Evolutionary conservation across 2,797 vertebrate genomes (phyloP), one percentile per base, ranked within the genome.

Genomic region (Percopsis omiscomaycus): DNA sequence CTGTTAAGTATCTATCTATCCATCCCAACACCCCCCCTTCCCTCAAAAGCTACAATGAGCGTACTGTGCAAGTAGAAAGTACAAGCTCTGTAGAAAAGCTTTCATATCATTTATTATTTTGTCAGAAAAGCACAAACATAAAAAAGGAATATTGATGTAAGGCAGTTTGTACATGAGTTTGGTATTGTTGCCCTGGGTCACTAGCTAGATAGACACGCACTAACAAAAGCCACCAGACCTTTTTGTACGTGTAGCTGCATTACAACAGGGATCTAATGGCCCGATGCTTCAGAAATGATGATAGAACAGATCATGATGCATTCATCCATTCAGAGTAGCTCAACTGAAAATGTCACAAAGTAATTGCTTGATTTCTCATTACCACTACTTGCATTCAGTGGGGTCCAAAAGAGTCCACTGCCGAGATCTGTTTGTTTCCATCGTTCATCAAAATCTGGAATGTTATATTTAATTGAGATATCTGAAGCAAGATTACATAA

Each of bases 71-170:
- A 28, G 27, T 5, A 48, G n/a, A 3, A 54, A 12, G 79, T 51
- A 51, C n/a, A 51, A 22, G 4, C 32, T 16, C 5, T 16, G 22
- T n/a, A 1, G 6, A 61, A 52, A 64, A 71, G 68, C 73, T 85
- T 77, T 83, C 75, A 86, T 68, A 80, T 65, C 61, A 79, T 92
- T 91, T 88, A 86, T 90, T 87, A 78, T 83, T 84, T 44, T 29
- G 68, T 90, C 73, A 84, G 84, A 91, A 91, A 91, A 89, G 70
- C 87, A 90, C 75, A 91, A 88, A 92, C 86, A 88, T 87, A 90
- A 88, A 89, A 92, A 91, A 86, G 77, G 73, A 88, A 80, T 77
- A 88, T 85, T 68, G 13, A 77, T 78, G 72, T 92, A 93, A 93
- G 93, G 91, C 92, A 92, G 84, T 90, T 81, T 84, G 76, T 84